Evolutionary conservation across 2,888 invertebrate species (phyloP).

Genomic region (Odontothrips loti): DNA sequence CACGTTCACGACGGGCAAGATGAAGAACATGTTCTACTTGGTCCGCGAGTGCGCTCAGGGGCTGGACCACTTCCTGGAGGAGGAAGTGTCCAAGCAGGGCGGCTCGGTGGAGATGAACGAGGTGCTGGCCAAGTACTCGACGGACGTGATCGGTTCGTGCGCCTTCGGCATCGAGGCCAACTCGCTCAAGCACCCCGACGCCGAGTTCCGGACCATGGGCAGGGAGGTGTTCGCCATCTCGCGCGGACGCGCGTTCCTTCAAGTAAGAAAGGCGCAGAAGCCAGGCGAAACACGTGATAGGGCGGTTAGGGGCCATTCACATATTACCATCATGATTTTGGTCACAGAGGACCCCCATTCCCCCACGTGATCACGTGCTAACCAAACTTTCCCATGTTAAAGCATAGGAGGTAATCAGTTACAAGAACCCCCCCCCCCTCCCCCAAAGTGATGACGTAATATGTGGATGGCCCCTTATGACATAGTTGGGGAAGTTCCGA

Average conservation of each 20-base stretch:
- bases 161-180: constrained; percentile 12
- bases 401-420: no score
- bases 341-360: no score
- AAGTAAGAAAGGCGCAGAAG: not conserved
- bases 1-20: constrained; percentile 51
- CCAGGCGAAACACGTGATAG: no score
- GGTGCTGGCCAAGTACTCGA: constrained; percentile 1
- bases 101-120: not conserved
- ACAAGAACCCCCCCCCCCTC: no score
- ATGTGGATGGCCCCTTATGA: no score
- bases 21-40: constrained; percentile 49
- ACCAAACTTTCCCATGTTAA: no score
- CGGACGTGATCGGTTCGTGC: not conserved
- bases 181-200: not conserved
- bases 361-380: no score
- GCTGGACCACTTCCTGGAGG: constrained; percentile 39
- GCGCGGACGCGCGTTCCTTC: not conserved
- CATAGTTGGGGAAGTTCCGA: no score
- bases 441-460: no score
- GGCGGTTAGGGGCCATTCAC: no score
- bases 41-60: constrained; percentile 43
- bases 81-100: not conserved
- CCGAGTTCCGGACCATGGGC: constrained; percentile 7
- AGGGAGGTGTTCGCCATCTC: not conserved
- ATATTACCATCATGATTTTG: no score